phyloP scores from a whole-genome alignment of 2,888 invertebrate species.

The Ectemnius cavifrons region DNA sequence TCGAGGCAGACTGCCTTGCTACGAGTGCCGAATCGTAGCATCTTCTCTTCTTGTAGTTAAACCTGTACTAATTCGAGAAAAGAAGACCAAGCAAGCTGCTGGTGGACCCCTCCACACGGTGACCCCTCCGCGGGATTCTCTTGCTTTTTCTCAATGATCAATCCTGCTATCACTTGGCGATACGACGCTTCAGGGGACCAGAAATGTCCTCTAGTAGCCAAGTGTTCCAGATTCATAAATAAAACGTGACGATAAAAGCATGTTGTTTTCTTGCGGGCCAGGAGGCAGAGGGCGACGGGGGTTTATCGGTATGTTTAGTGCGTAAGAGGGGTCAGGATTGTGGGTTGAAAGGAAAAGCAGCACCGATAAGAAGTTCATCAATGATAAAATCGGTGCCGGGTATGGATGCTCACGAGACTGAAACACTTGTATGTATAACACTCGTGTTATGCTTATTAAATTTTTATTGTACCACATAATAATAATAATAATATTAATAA shows the following conservation, averaged over 20 bases:
- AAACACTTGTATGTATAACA: conserved; percentile 58
- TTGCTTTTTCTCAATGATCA: not conserved
- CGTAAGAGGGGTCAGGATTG: conserved; percentile 52
- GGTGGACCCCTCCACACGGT: not conserved
- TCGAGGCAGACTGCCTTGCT: not conserved
- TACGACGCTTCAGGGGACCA: not conserved
- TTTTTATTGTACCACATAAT: conserved; percentile 78
- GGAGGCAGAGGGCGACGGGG: not conserved
- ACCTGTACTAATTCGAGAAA: not conserved
- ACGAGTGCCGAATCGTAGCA: not conserved
- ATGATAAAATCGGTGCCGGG: conserved; percentile 3
- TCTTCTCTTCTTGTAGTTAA: not conserved
- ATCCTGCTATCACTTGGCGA: not conserved
- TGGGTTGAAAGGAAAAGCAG: not conserved
- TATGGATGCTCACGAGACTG: not conserved
- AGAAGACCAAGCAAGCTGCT: not conserved
- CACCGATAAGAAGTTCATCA: conserved; percentile 33
- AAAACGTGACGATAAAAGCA: too few relatives aligned
- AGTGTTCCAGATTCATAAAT: not conserved
- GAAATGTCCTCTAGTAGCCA: not conserved
- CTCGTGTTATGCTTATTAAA: conserved; percentile 72
- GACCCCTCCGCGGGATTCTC: not conserved
- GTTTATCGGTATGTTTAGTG: conserved; percentile 44
- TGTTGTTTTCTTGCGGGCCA: conserved; percentile 22
- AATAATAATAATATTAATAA: conserved; percentile 73